Evolutionary conservation across 2,113 vertebrate species (phyloP).

Genomic region (Malurus alboscapulatus): DNA sequence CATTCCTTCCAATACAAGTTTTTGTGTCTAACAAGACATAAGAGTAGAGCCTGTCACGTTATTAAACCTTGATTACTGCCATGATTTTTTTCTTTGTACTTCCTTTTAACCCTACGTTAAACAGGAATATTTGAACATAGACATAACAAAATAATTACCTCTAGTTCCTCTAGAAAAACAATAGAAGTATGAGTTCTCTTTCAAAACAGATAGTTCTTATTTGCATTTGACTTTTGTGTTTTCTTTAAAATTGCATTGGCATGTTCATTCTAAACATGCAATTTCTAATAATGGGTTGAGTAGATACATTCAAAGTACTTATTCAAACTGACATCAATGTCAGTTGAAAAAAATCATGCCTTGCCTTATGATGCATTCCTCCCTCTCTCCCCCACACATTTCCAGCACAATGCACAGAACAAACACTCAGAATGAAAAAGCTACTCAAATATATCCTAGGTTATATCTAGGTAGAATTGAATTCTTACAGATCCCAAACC

Average conservation of each 20-base stretch:
- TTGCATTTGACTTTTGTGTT: background rate
- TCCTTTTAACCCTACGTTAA: background rate
- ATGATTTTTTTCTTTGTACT: background rate
- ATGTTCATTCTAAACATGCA: background rate
- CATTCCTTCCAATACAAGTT: background rate
- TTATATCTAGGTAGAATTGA: background rate
- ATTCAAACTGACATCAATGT: background rate
- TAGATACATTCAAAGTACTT: background rate
- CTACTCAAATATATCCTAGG: background rate
- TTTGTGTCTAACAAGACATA: background rate
- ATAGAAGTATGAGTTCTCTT: background rate
- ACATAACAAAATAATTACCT: conserved; percentile 12
- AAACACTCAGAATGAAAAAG: background rate
- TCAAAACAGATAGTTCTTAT: background rate
- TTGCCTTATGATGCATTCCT: background rate
- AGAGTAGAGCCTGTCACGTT: background rate
- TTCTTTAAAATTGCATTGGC: background rate
- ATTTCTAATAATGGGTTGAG: background rate
- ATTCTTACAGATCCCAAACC: background rate
- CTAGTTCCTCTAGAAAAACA: background rate
- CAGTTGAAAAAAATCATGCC: background rate
- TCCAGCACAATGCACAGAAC: background rate
- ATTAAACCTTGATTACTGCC: background rate
- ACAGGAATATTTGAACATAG: background rate
- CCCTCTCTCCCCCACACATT: background rate